phyloP scores from a whole-genome alignment of 1,140 invertebrate species.

The Drosophila novamexicana region DNA sequence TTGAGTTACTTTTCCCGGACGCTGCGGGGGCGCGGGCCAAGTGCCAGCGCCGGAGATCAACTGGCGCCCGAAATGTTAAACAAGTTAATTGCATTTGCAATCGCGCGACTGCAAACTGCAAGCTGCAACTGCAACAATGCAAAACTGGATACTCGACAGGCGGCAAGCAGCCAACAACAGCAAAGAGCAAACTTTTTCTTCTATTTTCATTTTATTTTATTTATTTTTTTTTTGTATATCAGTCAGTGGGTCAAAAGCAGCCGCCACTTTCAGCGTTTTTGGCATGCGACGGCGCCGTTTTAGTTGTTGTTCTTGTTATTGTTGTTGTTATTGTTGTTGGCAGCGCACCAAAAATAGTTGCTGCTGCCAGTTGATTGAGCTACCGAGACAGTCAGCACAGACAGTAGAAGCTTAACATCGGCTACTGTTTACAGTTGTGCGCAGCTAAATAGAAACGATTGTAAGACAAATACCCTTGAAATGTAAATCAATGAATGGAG shows the following conservation, averaged over 20 bases:
- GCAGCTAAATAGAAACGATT: conserved; percentile 39
- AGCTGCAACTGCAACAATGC: conserved; percentile 2
- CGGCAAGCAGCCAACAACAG: conserved; percentile 47
- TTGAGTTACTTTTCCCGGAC: background rate
- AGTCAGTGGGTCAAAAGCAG: conserved; percentile 79
- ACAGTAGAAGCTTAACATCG: conserved; percentile 12
- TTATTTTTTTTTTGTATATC: conserved; percentile 57
- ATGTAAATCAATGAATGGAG: background rate
- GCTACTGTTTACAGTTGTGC: conserved; percentile 40
- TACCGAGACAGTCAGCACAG: conserved; percentile 48
- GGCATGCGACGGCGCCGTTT: conserved; percentile 61
- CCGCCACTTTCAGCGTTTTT: conserved; percentile 73
- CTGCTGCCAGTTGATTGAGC: conserved; percentile 68
- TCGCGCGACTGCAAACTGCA: conserved; percentile 11
- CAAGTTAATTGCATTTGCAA: conserved; percentile 67
- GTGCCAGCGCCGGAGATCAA: conserved; percentile 28
- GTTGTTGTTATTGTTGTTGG: conserved; percentile 41
- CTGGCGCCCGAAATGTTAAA: conserved; percentile 49
- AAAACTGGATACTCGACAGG: background rate
- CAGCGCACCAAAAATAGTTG: conserved; percentile 75
- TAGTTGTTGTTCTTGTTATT: conserved; percentile 31
- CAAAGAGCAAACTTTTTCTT: conserved; percentile 37
- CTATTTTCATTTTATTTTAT: conserved; percentile 30
- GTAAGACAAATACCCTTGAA: background rate
- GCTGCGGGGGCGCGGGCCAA: conserved; percentile 20